A percentile compares a stretch with the other conserved stretches of the same genome.
phyloP scores from a whole-genome alignment of 2,797 vertebrate genomes.

The Gorsachius magnificus region DNA sequence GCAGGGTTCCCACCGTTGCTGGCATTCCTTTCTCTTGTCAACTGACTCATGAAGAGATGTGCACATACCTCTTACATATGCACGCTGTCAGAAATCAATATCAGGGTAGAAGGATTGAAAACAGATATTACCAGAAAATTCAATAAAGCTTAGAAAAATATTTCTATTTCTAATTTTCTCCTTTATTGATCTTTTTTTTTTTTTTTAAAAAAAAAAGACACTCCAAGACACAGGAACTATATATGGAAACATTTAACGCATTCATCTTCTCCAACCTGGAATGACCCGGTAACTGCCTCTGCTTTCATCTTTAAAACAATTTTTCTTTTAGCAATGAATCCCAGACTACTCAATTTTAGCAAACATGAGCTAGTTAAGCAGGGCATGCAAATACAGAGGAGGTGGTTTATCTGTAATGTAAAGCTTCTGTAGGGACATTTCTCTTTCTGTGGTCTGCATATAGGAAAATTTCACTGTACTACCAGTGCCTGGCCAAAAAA shows the following conservation, averaged over 20 bases:
- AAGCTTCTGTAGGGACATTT: slow-evolving; percentile 9
- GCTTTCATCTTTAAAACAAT: not conserved
- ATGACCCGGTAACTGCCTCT: not conserved
- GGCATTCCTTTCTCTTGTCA: not conserved
- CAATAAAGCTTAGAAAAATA: not conserved
- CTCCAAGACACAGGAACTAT: not conserved
- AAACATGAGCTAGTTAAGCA: not conserved
- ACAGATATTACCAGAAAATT: not conserved
- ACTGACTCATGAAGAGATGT: not conserved
- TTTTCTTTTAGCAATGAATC: not conserved
- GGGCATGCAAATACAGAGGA: not conserved
- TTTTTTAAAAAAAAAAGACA: not conserved
- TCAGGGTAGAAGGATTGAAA: not conserved
- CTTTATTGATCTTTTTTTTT: not conserved
- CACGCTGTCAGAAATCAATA: not conserved
- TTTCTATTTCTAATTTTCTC: not conserved
- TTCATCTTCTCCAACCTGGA: not conserved
- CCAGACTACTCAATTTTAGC: not conserved
- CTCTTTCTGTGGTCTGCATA: not conserved
- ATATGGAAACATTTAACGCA: not conserved
- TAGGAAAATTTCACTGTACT: not conserved
- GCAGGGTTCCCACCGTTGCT: not conserved
- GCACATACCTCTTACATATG: not conserved
- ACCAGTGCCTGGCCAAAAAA: not conserved
- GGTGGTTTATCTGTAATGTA: not conserved